Base-by-base conservation (phyloP, 1,140 invertebrate species). In the Drosophila parabipectinata region DNA sequence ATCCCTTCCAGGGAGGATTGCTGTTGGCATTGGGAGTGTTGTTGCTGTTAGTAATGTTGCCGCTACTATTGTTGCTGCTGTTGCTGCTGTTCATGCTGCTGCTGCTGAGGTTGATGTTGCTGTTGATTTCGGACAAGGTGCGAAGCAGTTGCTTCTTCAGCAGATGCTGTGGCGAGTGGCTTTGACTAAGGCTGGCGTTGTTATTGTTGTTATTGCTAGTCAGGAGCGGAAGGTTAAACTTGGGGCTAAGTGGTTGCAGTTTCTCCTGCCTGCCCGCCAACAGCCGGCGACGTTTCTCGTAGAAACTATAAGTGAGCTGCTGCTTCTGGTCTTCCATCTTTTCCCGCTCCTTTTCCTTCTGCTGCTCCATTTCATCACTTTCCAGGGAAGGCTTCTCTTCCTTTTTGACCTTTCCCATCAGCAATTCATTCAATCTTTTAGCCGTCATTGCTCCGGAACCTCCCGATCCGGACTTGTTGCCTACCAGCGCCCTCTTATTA, bases 61-160 rank as follows among this genome's bases (percentile, higher is more conserved):
- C 45, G n/a, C 32, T 59, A 21, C 55, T 71, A 37, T 28, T 66
- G 47, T 50, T 55, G 71, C 53, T 55, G 72, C 48, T 74, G 34
- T 73, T 74, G 12, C 64, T 52, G 32, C 28, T 59, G 28, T 57
- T 67, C 39, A 26, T 66, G 45, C 34, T 48, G 69, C 53, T 18
- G 71, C 48, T 55, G 71, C 48, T 63, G 71, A 62, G 73, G 51
- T 73, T 74, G 8, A 72, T 52, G 32, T 83, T 89, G 52, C 81
- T 89, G 57, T 84, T 77, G 63, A 55, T 80, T 39, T 89, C 84
- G 21, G 84, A 89, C 7, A 89, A 47, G 0, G 80, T 90, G 14
- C 84, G 84, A 52, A 89, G 18, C 26, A 89, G 55, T 53, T 89
- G 84, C 44, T 89, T 84, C 63, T 88, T 87, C n/a, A 87, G 67